Conservation (phyloP, 2,113 vertebrate genomes). For the Pavo muticus region DNA sequence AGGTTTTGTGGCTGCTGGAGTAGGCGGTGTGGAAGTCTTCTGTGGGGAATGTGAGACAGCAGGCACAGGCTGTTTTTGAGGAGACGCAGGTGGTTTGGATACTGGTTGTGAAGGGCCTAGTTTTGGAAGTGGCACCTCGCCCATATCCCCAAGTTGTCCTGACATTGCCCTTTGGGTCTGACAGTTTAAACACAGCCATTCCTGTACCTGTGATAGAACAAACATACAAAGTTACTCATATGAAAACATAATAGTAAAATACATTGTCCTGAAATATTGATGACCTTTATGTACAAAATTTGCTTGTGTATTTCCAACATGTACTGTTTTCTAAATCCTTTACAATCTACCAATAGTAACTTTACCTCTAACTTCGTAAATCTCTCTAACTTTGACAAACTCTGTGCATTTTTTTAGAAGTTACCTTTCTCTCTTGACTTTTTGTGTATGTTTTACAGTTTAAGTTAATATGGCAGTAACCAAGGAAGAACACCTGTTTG, state of each 20-base stretch:
- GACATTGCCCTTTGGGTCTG: slow-evolving; percentile 92
- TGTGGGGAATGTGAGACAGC: slow-evolving; percentile 44
- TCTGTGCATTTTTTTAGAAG: background rate
- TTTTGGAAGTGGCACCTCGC: slow-evolving; percentile 75
- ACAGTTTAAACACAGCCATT: slow-evolving; percentile 97
- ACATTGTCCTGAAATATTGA: background rate
- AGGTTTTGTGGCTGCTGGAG: slow-evolving; percentile 58
- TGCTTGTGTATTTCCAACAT: background rate
- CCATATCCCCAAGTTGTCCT: slow-evolving; percentile 87
- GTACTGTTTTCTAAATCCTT: background rate
- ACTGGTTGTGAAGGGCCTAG: slow-evolving; percentile 74
- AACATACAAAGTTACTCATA: slow-evolving; percentile 22
- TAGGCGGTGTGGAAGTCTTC: slow-evolving; percentile 22
- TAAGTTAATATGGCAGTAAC: background rate
- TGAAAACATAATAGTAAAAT: background rate
- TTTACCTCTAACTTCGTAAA: background rate
- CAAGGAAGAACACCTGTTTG: background rate
- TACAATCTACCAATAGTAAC: background rate
- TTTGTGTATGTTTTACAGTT: background rate
- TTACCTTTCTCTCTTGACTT: background rate
- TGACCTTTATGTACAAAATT: background rate
- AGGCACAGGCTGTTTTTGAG: slow-evolving; percentile 63
- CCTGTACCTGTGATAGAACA: slow-evolving; percentile 83
- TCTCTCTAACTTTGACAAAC: too few relatives aligned
- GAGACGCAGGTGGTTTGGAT: slow-evolving; percentile 64